phyloP scores from a whole-genome alignment of 2,797 vertebrate species.

The Poecilia wingei region DNA sequence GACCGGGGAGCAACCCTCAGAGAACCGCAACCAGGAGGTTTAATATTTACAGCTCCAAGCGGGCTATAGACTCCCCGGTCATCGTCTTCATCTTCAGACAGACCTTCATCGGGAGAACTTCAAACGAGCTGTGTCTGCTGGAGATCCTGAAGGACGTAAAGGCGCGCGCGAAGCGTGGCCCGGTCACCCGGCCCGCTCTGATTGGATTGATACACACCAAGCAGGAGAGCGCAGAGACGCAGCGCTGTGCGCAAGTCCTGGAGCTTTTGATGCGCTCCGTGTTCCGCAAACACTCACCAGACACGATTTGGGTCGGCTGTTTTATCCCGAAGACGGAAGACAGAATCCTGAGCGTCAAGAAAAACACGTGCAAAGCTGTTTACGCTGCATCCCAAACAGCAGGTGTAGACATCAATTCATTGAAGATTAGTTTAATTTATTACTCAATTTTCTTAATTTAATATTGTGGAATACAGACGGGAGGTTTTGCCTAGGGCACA shows the following conservation, averaged over 20 bases:
- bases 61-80: constrained; percentile 70
- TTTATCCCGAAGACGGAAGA: constrained; percentile 69
- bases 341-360: constrained; percentile 70
- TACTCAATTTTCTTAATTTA: not conserved
- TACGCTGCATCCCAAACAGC: constrained; percentile 64
- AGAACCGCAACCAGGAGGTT: constrained; percentile 39
- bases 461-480: not conserved
- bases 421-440: not conserved
- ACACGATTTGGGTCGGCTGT: constrained; percentile 78
- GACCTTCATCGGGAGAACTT: constrained; percentile 54
- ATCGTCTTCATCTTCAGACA: constrained; percentile 80
- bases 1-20: not conserved
- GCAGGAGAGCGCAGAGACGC: constrained; percentile 57
- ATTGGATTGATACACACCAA: constrained; percentile 75
- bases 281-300: constrained; percentile 71
- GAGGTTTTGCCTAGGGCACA: not conserved
- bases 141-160: constrained; percentile 82
- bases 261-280: constrained; percentile 73
- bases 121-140: constrained; percentile 56
- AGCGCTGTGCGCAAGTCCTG: constrained; percentile 59
- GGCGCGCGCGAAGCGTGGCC: constrained; percentile 66
- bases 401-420: constrained; percentile 61
- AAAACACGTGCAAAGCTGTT: constrained; percentile 70
- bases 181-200: constrained; percentile 64
- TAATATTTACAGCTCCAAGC: constrained; percentile 42